phyloP scores from a whole-genome alignment of 2,888 invertebrate genomes.

The Diaphora mendica region DNA sequence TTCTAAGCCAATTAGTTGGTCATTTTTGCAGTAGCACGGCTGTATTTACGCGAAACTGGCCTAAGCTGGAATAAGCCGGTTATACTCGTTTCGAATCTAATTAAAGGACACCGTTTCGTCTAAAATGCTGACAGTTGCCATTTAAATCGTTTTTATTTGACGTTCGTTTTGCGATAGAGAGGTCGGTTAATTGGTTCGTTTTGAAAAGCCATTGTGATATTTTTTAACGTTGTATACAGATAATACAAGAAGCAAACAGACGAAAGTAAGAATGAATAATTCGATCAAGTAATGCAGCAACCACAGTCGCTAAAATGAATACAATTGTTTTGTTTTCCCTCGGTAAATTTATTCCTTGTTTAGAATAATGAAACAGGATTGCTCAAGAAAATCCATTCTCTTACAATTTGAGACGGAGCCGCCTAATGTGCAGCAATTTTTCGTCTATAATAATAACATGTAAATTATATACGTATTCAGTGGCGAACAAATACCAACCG shows the following conservation, averaged over 20 bases:
- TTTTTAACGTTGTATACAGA: slow-evolving; percentile 46
- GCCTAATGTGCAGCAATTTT: slow-evolving; percentile 82
- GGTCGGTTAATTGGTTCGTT: slow-evolving; percentile 74
- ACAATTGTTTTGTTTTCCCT: slow-evolving; percentile 84
- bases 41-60: slow-evolving; percentile 70
- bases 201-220: slow-evolving; percentile 54
- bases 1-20: slow-evolving; percentile 85
- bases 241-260: slow-evolving; percentile 50
- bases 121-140: slow-evolving; percentile 81
- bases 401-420: slow-evolving; percentile 79
- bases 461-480: slow-evolving; percentile 61
- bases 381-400: slow-evolving; percentile 80
- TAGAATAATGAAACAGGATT: slow-evolving; percentile 84
- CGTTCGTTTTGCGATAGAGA: slow-evolving; percentile 67
- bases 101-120: slow-evolving; percentile 81
- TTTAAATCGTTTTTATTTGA: slow-evolving; percentile 72
- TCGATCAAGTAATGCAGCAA: slow-evolving; percentile 81
- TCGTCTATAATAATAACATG: slow-evolving; percentile 76
- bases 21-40: slow-evolving; percentile 82
- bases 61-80: slow-evolving; percentile 84
- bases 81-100: slow-evolving; percentile 84
- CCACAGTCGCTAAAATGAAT: slow-evolving; percentile 81
- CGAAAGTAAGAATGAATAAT: slow-evolving; percentile 74
- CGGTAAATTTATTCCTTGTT: slow-evolving; percentile 83
- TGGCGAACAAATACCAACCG: slow-evolving; percentile 30